Conservation (phyloP, 2,888 invertebrate genomes). For the Pocota personata region DNA sequence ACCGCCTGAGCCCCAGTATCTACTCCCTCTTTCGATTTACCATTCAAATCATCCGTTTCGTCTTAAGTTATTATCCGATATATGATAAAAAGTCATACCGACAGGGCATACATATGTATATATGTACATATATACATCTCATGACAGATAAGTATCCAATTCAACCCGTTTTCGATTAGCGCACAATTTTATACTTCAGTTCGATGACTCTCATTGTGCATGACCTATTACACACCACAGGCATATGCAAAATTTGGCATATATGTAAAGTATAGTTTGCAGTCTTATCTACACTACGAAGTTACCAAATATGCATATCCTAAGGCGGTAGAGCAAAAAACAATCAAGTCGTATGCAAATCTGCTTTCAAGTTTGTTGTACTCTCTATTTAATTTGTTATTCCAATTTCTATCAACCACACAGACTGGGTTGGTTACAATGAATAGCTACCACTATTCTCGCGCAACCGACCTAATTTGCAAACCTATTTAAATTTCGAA, state of each 20-base stretch:
- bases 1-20: too few species aligned
- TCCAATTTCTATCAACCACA: neutral
- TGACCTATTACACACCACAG: neutral
- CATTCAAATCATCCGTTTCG: too few species aligned
- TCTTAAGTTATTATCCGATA: too few species aligned
- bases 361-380: constrained; percentile 11
- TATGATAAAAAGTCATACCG: too few species aligned
- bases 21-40: too few species aligned
- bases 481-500: constrained; percentile 38
- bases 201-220: neutral
- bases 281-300: neutral
- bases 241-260: neutral
- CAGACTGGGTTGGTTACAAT: neutral
- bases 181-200: too few species aligned
- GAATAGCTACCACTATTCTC: neutral
- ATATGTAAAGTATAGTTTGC: neutral
- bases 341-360: constrained; percentile 9
- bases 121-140: too few species aligned
- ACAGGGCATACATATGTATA: too few species aligned
- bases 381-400: neutral
- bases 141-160: too few species aligned
- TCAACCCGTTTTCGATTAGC: too few species aligned
- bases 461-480: constrained; percentile 26
- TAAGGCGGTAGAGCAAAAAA: neutral
- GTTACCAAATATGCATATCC: neutral